Conservation (phyloP, 1,140 invertebrate species). For the Drosophila punjabiensis region DNA sequence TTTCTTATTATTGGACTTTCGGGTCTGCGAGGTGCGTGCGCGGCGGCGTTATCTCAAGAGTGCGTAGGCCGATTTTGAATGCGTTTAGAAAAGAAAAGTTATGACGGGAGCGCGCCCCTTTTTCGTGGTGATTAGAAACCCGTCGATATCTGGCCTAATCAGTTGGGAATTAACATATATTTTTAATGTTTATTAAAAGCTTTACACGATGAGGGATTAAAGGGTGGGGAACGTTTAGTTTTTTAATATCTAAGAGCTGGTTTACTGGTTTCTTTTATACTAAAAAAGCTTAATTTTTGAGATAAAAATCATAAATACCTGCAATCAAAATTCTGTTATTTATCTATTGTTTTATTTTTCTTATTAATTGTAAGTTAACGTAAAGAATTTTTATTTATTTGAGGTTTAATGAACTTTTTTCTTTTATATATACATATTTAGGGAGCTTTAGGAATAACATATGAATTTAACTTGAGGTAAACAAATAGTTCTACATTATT, state of each 20-base stretch:
- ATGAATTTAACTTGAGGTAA: neutral
- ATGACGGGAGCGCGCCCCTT: constrained; percentile 33
- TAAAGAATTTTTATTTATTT: neutral
- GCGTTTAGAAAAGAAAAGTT: constrained; percentile 80
- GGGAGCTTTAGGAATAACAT: neutral
- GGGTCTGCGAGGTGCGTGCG: constrained; percentile 41
- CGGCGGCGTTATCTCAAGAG: constrained; percentile 56
- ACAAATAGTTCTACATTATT: neutral
- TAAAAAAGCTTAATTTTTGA: too few relatives aligned
- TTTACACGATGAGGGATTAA: neutral
- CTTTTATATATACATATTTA: neutral
- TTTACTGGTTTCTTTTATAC: neutral
- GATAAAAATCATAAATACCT: neutral
- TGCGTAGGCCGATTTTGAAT: constrained; percentile 64
- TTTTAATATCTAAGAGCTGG: neutral
- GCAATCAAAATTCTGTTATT: neutral
- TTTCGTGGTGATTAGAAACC: constrained; percentile 23
- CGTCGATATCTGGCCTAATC: constrained; percentile 24
- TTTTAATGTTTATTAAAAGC: constrained; percentile 6
- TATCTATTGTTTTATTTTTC: neutral
- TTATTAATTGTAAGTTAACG: neutral
- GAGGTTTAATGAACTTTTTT: neutral
- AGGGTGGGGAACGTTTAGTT: too few relatives aligned
- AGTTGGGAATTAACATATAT: constrained; percentile 11
- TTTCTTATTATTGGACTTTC: constrained; percentile 48